Evolutionary conservation across 2,113 vertebrate species (phyloP).

Genomic region (Tychaedon coryphoeus): DNA sequence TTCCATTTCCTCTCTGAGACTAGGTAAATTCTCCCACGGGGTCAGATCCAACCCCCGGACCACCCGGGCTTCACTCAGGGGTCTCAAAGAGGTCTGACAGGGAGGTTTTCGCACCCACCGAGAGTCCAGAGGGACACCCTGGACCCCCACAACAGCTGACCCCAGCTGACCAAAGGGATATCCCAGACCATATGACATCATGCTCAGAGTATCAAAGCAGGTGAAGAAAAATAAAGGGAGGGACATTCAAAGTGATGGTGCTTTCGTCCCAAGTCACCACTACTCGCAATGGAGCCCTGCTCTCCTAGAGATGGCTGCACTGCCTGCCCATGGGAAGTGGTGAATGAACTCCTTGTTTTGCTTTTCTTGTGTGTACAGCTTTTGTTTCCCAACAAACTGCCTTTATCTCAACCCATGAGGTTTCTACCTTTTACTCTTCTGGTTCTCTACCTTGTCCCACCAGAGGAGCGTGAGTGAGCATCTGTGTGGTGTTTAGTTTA

Average conservation of each 20-base stretch:
- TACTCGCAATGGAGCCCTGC: background rate
- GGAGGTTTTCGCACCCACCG: no score
- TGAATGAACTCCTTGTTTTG: background rate
- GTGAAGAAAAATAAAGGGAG: background rate
- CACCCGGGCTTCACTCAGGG: no score
- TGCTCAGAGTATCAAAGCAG: background rate
- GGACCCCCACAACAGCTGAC: no score
- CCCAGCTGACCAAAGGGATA: background rate
- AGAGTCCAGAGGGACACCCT: no score
- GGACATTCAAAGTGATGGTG: background rate
- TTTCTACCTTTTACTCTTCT: background rate
- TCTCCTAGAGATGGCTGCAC: background rate
- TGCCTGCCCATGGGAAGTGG: background rate
- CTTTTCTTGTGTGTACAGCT: background rate
- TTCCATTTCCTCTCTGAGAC: no score
- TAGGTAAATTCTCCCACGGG: no score
- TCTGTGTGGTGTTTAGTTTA: background rate
- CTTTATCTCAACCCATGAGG: rapidly evolving
- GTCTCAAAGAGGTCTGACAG: no score
- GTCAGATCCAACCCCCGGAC: no score
- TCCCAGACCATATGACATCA: no score
- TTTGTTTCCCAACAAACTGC: background rate
- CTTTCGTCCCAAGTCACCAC: background rate
- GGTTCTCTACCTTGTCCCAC: rapidly evolving
- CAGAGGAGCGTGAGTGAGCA: rapidly evolving